phyloP scores from a whole-genome alignment of 2,888 invertebrate genomes.

The Stegophylla sp. region DNA sequence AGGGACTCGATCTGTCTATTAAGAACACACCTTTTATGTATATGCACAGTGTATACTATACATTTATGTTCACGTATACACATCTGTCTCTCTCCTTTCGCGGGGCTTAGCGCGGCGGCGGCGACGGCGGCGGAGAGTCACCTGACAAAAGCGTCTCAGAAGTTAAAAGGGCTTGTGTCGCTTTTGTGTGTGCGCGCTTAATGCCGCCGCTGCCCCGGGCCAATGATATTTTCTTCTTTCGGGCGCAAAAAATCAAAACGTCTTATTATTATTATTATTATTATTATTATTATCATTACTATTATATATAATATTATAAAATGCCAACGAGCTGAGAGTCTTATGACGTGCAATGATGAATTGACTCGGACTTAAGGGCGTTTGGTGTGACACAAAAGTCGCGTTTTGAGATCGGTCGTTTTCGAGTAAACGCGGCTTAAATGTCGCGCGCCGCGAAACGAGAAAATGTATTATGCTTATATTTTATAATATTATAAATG shows the following conservation, averaged over 20 bases:
- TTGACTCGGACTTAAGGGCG: slow-evolving; percentile 44
- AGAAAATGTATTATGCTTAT: slow-evolving; percentile 4
- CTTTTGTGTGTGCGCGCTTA: slow-evolving; percentile 57
- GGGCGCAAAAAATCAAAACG: slow-evolving; percentile 35
- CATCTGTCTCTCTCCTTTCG: slow-evolving; percentile 48
- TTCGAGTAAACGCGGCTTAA: slow-evolving; percentile 23
- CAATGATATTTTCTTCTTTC: slow-evolving; percentile 54
- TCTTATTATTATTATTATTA: slow-evolving; percentile 48
- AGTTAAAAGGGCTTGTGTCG: slow-evolving; percentile 58
- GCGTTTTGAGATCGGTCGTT: slow-evolving; percentile 27
- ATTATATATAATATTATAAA: slow-evolving; percentile 25
- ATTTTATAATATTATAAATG: too few species aligned
- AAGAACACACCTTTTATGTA: slow-evolving; percentile 52
- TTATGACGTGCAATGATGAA: slow-evolving; percentile 52
- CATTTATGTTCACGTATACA: slow-evolving; percentile 31
- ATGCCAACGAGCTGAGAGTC: slow-evolving; percentile 34
- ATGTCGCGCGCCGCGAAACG: neutral
- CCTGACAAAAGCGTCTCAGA: slow-evolving; percentile 55
- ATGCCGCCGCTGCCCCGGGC: slow-evolving; percentile 53
- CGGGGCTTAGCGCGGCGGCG: slow-evolving; percentile 42
- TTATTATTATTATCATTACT: slow-evolving; percentile 26
- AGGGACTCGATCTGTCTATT: slow-evolving; percentile 58
- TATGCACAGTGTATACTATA: too few species aligned
- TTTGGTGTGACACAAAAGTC: slow-evolving; percentile 37
- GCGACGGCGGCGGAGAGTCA: slow-evolving; percentile 16